Conservation (phyloP, 2,113 vertebrate species). For the Cyphomyrus plagiostoma region DNA sequence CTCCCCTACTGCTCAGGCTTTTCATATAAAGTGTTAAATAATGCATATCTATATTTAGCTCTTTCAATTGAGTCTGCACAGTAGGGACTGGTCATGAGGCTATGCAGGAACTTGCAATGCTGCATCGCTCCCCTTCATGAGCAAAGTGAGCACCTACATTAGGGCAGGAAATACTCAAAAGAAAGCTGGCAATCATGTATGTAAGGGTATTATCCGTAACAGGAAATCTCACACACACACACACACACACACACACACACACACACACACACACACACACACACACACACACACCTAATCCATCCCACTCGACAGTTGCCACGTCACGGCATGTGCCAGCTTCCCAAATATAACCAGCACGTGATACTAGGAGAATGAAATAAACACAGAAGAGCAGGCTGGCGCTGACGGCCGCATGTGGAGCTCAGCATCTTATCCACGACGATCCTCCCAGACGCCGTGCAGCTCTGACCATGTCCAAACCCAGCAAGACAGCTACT, state of each 20-base stretch:
- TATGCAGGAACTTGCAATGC: background rate
- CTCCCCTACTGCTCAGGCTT: background rate
- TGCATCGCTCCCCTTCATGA: background rate
- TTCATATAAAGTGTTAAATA: slow-evolving; percentile 16
- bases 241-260: too few species aligned
- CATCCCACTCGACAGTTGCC: background rate
- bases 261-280: background rate
- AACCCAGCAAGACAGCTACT: background rate
- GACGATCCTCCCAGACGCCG: background rate
- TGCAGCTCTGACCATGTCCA: background rate
- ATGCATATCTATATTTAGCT: background rate
- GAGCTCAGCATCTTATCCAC: background rate
- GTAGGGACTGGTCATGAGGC: background rate
- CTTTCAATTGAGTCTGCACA: background rate
- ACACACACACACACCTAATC: background rate
- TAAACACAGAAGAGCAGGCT: background rate
- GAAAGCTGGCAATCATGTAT: background rate
- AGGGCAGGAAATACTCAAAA: background rate
- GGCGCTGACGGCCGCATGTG: background rate
- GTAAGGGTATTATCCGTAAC: background rate
- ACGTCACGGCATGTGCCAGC: background rate
- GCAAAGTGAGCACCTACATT: background rate
- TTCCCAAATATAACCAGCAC: slow-evolving; percentile 6
- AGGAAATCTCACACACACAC: background rate
- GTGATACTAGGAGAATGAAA: background rate